Evolutionary conservation across 1,140 invertebrate genomes (phyloP), one percentile per base, ranked within the genome.

Genomic region (Hyposmocoma kahamanoa): DNA sequence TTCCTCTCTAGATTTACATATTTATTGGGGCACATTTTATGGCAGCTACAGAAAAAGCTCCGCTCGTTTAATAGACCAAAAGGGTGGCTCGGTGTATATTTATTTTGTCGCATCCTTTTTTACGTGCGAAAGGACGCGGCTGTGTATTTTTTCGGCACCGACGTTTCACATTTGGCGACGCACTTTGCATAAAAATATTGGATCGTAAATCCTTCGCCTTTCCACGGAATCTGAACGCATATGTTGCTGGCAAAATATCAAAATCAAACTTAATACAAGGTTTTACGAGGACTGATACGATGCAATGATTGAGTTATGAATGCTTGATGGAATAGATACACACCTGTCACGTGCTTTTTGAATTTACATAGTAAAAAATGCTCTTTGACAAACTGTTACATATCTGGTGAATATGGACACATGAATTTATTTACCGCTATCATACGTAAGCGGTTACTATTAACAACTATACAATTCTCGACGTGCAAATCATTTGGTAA

Each of bases 1-100:
- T 77, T 77, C 70, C 73, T 53, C 54, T 62, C 8, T 78, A 70
- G 67, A 85, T 85, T 85, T 85, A 85, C 79, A 85, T 85, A 85
- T 85, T 85, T 85, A 85, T 85, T 85, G 79, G 79, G 78, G 76
- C 81, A 76, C 76, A 82, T 78, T 83, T 85, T 85, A 85, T 77
- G 76, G 72, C 57, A 57, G 72, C 70, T 72, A 58, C 68, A 68
- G 80, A 73, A 85, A 81, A 67, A 58, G 62, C 71, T 73, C 66
- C 68, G 77, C 68, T 71, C 66, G 77, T 85, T 81, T 84, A 79
- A 83, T 85, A 76, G 79, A 83, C 77, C 78, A 83, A 85, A 85
- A 84, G 78, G 82, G 82, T 81, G 79, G 71, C 76, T 75, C 53
- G 54, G 61, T 83, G 80, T 84, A 81, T 84, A 85, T 85, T 85